These are phyloP conservation scores for Actenoides lindsayi DNA, from an alignment of 2,113 vertebrate species.

Conservation along the genomic window DNA sequence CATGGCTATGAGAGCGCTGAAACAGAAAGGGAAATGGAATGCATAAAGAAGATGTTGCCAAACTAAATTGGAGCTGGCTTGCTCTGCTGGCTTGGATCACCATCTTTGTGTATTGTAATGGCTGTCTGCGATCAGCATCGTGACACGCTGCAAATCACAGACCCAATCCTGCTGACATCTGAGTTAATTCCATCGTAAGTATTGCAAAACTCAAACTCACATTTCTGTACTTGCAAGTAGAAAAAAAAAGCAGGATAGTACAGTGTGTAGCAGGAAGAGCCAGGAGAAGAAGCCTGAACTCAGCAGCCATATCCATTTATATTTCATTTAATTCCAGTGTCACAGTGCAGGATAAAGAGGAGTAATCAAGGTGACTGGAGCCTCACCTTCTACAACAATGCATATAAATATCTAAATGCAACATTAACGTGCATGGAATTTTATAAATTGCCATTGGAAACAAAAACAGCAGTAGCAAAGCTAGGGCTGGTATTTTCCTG, in stretches of 20 bases:
- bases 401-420: neutral
- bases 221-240: neutral
- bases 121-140: neutral
- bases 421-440: neutral
- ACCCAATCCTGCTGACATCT: neutral
- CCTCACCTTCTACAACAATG: neutral
- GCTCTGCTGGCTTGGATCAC: neutral
- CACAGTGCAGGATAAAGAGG: neutral
- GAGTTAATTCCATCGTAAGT: neutral
- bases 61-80: neutral
- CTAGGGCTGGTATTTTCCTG: neutral
- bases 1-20: neutral
- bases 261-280: neutral
- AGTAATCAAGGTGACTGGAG: neutral
- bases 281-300: neutral
- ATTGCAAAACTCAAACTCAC: neutral
- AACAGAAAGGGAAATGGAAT: slow-evolving; percentile 13
- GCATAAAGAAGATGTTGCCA: neutral
- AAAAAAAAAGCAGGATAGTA: neutral
- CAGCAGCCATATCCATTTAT: neutral
- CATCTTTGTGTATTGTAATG: neutral
- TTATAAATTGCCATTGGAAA: neutral
- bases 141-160: neutral
- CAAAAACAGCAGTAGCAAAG: neutral
- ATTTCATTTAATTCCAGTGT: neutral